These are phyloP conservation scores for Coluber constrictor DNA, from an alignment of 2,797 vertebrate genomes.

Conservation along the genomic window DNA sequence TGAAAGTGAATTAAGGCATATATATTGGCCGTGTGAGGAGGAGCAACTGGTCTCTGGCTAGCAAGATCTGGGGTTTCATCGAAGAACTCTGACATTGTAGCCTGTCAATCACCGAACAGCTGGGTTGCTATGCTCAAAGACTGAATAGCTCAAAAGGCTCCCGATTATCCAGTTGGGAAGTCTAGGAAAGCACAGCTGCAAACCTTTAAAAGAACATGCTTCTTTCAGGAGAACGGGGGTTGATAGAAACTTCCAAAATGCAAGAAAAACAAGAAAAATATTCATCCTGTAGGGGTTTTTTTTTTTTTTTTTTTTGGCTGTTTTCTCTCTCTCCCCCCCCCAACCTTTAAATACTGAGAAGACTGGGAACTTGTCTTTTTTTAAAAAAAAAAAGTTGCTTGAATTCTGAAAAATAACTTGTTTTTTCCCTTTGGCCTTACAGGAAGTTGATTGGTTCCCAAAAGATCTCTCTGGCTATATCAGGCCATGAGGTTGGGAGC, in stretches of 20 bases:
- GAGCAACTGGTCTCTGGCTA: neutral
- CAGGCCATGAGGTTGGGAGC: conserved; percentile 54
- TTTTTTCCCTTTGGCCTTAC: neutral
- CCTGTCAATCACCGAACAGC: neutral
- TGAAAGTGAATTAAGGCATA: neutral
- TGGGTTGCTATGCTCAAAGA: neutral
- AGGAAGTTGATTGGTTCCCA: neutral
- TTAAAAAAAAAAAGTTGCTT: neutral
- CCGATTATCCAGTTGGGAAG: neutral
- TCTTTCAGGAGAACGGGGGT: neutral
- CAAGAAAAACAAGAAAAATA: neutral
- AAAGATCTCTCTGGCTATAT: neutral
- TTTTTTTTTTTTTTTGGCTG: neutral
- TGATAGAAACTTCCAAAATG: neutral
- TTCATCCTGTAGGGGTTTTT: neutral
- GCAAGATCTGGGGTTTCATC: neutral
- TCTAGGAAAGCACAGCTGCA: neutral
- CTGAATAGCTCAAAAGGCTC: neutral
- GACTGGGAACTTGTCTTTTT: neutral
- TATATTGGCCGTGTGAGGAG: neutral
- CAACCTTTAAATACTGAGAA: neutral
- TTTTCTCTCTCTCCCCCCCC: too few species aligned
- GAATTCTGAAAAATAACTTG: neutral
- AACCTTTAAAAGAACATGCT: neutral
- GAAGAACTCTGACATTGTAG: neutral